Evolutionary conservation across 2,888 invertebrate species (phyloP), one percentile per base, ranked within the genome.

Genomic region (Noctua comes): DNA sequence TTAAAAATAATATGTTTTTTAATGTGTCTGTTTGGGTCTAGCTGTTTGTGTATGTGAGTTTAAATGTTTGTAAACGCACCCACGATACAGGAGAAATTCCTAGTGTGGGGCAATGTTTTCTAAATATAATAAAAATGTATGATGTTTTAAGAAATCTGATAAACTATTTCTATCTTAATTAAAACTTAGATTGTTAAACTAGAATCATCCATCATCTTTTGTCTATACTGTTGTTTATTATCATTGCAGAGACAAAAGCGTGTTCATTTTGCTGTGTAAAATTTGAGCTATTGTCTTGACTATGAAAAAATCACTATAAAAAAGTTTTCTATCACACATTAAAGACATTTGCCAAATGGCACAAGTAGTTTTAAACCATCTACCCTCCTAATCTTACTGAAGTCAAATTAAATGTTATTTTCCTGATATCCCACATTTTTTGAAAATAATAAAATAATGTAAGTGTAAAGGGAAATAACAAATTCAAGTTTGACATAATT

Each of bases 361-460:
- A 18, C 11, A n/a, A 13, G 18, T 66, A 66, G 36, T 59, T 40
- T 57, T 68, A 18, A 79, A 31, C n/a, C 43, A 62, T 43, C n/a
- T 43, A 18, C 10, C 80, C 36, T 31, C 43, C n/a, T 48, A 31
- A 57, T 13, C 21, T 48, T 59, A 18, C 6, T 69, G 27, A 64
- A 54, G n/a, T 65, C 24, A 73, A n/a, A 43, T 40, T 31, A 40
- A n/a, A 57, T 46, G 31, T 65, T 66, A 57, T 57, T 36, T 51
- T 24, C 27, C 62, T 43, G 59, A 21, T 62, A 79, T 40, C 24
- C 59, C 68, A 46, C 68, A 18, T 40, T 68, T 62, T 68, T 36
- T 10, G 3, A 74, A 57, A 64, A 13, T 31, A n/a, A 21, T 82
- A 31, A 3, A 31, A 43, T 65, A 76, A 48, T 76, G 13, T 76